Percentiles rank a stretch among this genome's conserved stretches.
phyloP scores from a whole-genome alignment of 2,888 invertebrate genomes.

The Spodoptera exigua region DNA sequence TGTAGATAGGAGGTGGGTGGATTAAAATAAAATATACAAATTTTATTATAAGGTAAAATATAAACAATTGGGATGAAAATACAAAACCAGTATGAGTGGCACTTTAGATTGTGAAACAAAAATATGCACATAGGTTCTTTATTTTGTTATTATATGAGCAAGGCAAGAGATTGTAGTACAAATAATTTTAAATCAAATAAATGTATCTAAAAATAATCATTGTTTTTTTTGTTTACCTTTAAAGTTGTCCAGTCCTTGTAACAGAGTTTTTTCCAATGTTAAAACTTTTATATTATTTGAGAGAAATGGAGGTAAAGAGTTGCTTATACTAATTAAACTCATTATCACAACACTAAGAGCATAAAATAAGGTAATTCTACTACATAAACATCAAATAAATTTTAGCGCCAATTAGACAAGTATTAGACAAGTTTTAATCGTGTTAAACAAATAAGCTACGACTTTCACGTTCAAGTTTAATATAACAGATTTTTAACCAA shows the following conservation, averaged over 20 bases:
- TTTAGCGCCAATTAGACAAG: conserved; percentile 34
- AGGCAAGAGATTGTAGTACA: too few relatives aligned
- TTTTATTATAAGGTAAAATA: too few relatives aligned
- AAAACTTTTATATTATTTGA: conserved; percentile 66
- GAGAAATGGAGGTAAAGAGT: conserved; percentile 47
- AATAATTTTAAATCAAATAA: too few relatives aligned
- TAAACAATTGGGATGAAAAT: too few relatives aligned
- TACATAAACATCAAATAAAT: not conserved
- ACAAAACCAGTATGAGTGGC: too few relatives aligned
- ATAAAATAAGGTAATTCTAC: not conserved
- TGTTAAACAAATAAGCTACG: not conserved
- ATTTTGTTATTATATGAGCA: conserved; percentile 1
- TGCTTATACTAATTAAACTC: conserved; percentile 31
- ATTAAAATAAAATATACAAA: too few relatives aligned
- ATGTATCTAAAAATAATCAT: too few relatives aligned
- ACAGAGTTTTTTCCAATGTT: conserved; percentile 70
- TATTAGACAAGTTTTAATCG: not conserved
- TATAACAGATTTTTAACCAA: too few relatives aligned
- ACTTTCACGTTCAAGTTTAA: too few relatives aligned
- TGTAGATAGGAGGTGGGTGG: too few relatives aligned
- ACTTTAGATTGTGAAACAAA: too few relatives aligned
- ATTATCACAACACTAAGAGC: conserved; percentile 14
- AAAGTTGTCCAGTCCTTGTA: conserved; percentile 68
- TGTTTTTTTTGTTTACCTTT: conserved; percentile 63
- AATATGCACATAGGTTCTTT: too few relatives aligned